Percentiles rank a stretch among this genome's conserved stretches.
phyloP scores from a whole-genome alignment of 2,888 invertebrate species.

The Drosophila neonasuta region DNA sequence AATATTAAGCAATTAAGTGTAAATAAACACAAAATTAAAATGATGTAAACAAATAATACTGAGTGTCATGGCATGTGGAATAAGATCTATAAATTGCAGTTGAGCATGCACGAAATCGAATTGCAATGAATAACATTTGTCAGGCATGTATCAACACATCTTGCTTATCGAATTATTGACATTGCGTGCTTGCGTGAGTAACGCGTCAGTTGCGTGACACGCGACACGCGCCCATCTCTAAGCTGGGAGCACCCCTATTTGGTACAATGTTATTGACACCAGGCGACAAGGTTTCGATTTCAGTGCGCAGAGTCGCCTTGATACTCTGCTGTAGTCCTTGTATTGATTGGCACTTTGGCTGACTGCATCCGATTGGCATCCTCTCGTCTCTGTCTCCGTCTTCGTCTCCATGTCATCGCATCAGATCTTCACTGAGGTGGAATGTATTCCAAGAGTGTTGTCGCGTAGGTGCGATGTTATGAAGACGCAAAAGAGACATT shows the following conservation, averaged over 20 bases:
- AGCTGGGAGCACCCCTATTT: not conserved
- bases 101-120: not conserved
- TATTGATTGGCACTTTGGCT: constrained; percentile 70
- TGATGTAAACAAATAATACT: no score
- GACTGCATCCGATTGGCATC: constrained; percentile 60
- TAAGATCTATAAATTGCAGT: not conserved
- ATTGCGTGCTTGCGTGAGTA: constrained; percentile 9
- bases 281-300: constrained; percentile 63
- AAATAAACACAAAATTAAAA: no score
- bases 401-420: not conserved
- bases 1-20: no score
- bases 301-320: constrained; percentile 42
- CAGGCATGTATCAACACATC: not conserved
- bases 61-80: no score
- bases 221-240: constrained; percentile 35
- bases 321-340: constrained; percentile 28
- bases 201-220: not conserved
- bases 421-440: constrained; percentile 33
- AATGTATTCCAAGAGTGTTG: constrained; percentile 46
- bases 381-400: not conserved
- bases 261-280: constrained; percentile 72
- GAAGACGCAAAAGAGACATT: not conserved
- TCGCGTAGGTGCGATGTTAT: constrained; percentile 45
- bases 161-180: constrained; percentile 1
- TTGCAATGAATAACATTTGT: not conserved